These are phyloP conservation scores for Mylabris phalerata DNA, from an alignment of 1,140 invertebrate genomes.

Conservation along the genomic window DNA sequence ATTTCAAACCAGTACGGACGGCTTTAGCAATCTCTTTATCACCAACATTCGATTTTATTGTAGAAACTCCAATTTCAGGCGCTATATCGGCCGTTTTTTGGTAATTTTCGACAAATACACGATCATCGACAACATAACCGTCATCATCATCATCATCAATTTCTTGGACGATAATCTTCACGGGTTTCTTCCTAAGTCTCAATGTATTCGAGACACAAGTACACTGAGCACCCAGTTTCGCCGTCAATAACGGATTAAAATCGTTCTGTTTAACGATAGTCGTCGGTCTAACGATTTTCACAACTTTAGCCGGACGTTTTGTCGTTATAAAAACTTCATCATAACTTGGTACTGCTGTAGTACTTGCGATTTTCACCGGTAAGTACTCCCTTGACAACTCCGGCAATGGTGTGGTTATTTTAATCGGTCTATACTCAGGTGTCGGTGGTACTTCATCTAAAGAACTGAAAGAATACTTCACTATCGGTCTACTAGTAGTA, in stretches of 20 bases:
- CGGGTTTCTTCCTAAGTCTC: slow-evolving; percentile 41
- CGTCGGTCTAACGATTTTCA: slow-evolving; percentile 23
- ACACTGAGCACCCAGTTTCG: slow-evolving; percentile 65
- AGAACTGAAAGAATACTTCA: slow-evolving; percentile 1
- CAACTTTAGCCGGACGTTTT: slow-evolving; percentile 13
- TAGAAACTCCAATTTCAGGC: slow-evolving; percentile 20
- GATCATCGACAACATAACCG: slow-evolving; percentile 38
- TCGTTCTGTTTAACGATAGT: slow-evolving; percentile 36
- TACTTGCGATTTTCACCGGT: not conserved
- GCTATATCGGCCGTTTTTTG: slow-evolving; percentile 25
- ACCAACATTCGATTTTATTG: slow-evolving; percentile 5
- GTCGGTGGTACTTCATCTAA: slow-evolving; percentile 7
- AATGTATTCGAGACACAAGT: slow-evolving; percentile 62
- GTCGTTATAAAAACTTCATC: slow-evolving; percentile 4
- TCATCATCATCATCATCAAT: slow-evolving; percentile 26
- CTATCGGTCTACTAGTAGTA: slow-evolving; percentile 5
- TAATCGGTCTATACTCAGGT: slow-evolving; percentile 23
- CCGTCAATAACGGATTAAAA: slow-evolving; percentile 53
- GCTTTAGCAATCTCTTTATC: slow-evolving; percentile 25
- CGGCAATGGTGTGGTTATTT: not conserved
- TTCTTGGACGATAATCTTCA: slow-evolving; percentile 31
- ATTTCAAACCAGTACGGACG: slow-evolving; percentile 25
- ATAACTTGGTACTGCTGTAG: slow-evolving; percentile 11
- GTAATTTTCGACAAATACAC: slow-evolving; percentile 23
- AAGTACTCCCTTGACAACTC: too few species aligned